Evolutionary conservation across 2,888 invertebrate species (phyloP).

Genomic region (Copidosoma aretas): DNA sequence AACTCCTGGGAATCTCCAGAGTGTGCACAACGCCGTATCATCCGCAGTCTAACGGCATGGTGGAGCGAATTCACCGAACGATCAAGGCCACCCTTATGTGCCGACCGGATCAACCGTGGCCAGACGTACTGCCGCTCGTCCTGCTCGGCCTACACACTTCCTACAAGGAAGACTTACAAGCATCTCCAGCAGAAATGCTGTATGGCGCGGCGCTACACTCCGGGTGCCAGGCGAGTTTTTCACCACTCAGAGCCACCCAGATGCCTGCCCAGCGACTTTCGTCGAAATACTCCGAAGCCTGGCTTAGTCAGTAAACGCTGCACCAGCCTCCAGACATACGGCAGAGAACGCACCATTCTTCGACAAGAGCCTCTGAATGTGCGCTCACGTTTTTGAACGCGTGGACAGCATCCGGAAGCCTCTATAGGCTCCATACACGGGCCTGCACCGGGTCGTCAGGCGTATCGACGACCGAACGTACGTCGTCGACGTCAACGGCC

Average conservation of each 20-base stretch:
- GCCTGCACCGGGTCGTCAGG: conserved; percentile 34
- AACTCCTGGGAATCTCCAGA: too few relatives aligned
- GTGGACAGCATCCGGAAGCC: conserved; percentile 25
- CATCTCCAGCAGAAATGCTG: too few relatives aligned
- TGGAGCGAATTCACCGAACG: conserved; percentile 43
- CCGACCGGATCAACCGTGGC: conserved; percentile 29
- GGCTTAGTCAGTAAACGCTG: not conserved
- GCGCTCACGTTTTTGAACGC: conserved; percentile 29
- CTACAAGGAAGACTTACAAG: too few relatives aligned
- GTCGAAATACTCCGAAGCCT: conserved; percentile 10
- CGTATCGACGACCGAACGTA: conserved; percentile 18
- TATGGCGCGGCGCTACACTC: too few relatives aligned
- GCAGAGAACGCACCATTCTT: not conserved
- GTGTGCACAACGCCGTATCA: conserved; percentile 44
- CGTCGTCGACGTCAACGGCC: conserved; percentile 28
- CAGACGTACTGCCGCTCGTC: too few relatives aligned
- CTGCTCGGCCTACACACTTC: too few relatives aligned
- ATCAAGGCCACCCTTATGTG: conserved; percentile 45
- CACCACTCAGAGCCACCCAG: conserved; percentile 29
- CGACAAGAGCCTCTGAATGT: conserved; percentile 20
- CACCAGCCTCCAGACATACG: conserved; percentile 25
- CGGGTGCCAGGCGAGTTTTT: conserved; percentile 3
- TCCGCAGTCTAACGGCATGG: conserved; percentile 44
- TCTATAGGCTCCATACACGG: conserved; percentile 41
- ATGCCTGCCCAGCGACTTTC: conserved; percentile 37